Evolutionary conservation across 2,888 invertebrate species (phyloP).

Genomic region (Brenthis daphne): DNA sequence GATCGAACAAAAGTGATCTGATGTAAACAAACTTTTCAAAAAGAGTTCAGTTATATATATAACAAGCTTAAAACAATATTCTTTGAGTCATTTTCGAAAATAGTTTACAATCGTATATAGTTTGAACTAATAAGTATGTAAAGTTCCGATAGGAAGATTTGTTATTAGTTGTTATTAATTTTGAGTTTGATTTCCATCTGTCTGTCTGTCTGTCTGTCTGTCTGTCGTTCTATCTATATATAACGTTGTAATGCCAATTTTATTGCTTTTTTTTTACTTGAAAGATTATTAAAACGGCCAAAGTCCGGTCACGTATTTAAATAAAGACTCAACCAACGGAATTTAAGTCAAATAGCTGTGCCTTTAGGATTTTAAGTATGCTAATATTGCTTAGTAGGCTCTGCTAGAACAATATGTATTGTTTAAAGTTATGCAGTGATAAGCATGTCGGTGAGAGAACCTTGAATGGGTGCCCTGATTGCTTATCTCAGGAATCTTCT

Average conservation of each 20-base stretch:
- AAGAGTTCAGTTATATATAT: constrained; percentile 2
- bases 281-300: too few relatives aligned
- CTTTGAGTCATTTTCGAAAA: background rate
- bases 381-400: constrained; percentile 20
- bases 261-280: too few relatives aligned
- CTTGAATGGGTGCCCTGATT: constrained; percentile 29
- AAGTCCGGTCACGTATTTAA: background rate
- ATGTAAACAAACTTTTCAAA: constrained; percentile 18
- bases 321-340: constrained; percentile 14
- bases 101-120: background rate
- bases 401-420: constrained; percentile 35
- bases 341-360: constrained; percentile 10
- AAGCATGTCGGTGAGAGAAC: constrained; percentile 27
- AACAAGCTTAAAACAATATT: constrained; percentile 4
- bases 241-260: too few relatives aligned
- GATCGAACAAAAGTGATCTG: constrained; percentile 21
- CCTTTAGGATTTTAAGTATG: constrained; percentile 12
- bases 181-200: too few relatives aligned
- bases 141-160: too few relatives aligned
- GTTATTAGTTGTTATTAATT: too few relatives aligned
- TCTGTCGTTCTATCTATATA: too few relatives aligned
- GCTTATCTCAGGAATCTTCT: constrained; percentile 23
- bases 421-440: constrained; percentile 29
- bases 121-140: too few relatives aligned
- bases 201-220: too few relatives aligned